Evolutionary conservation across 2,797 vertebrate species (phyloP).

Genomic region (Sebastes vulpes): DNA sequence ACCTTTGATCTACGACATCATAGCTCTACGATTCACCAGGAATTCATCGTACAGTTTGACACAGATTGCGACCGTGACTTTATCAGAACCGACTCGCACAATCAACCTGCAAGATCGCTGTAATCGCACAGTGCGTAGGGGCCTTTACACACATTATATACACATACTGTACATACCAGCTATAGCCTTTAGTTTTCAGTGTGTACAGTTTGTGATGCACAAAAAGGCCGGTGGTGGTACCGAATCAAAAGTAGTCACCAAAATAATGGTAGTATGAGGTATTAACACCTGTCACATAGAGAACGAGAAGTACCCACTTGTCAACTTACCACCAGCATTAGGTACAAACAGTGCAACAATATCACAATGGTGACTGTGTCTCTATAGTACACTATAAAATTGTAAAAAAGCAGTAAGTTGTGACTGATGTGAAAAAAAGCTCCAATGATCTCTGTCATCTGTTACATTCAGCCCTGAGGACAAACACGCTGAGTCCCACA

Average conservation of each 20-base stretch:
- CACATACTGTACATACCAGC: background rate
- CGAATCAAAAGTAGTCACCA: background rate
- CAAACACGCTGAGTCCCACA: slow-evolving; percentile 71
- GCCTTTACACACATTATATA: background rate
- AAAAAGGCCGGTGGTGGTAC: background rate
- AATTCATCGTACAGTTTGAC: background rate
- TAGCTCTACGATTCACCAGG: background rate
- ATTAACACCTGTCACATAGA: slow-evolving; percentile 42
- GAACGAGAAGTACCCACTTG: slow-evolving; percentile 48
- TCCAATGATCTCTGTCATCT: slow-evolving; percentile 75
- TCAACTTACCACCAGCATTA: slow-evolving; percentile 29
- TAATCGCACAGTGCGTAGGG: background rate
- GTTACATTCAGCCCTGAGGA: slow-evolving; percentile 77
- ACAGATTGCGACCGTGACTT: background rate
- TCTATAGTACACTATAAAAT: slow-evolving; percentile 41
- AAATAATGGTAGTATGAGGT: slow-evolving; percentile 9
- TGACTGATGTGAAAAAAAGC: slow-evolving; percentile 64
- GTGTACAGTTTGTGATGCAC: background rate
- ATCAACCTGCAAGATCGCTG: background rate
- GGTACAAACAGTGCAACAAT: slow-evolving; percentile 48
- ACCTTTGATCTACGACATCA: background rate
- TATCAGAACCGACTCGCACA: background rate
- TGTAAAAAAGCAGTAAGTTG: slow-evolving; percentile 54
- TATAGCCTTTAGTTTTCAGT: background rate
- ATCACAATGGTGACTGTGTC: slow-evolving; percentile 46